Conservation (phyloP, 1,140 invertebrate species). For the Lepidurus packardi region DNA sequence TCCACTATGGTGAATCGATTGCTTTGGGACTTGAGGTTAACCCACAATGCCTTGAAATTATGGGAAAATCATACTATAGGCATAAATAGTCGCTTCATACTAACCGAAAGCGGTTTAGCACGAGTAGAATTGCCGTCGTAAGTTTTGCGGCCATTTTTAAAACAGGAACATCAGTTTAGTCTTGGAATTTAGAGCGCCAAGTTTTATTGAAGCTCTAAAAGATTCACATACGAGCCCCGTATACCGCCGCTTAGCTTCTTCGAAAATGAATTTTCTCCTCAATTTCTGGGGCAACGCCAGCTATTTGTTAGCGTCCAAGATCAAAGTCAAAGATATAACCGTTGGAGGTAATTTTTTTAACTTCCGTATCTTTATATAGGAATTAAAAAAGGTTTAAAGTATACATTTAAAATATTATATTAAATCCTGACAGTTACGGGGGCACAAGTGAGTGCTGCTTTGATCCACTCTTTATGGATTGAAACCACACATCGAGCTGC, state of each 20-base stretch:
- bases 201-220: conserved; percentile 15
- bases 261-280: neutral
- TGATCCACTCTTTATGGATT: conserved; percentile 23
- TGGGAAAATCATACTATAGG: conserved; percentile 8
- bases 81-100: conserved; percentile 19
- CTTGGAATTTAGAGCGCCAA: neutral
- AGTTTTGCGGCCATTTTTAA: neutral
- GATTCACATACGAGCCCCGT: conserved; percentile 23
- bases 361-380: neutral
- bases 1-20: conserved; percentile 3
- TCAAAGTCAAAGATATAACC: conserved; percentile 11
- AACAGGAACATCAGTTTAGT: neutral
- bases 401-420: neutral
- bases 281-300: neutral
- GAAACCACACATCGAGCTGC: neutral
- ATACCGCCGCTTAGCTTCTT: conserved; percentile 11
- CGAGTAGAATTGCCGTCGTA: conserved; percentile 25
- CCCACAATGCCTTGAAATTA: conserved; percentile 19
- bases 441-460: conserved; percentile 8
- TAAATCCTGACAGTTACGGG: neutral
- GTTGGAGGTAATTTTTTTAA: conserved; percentile 25
- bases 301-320: conserved; percentile 28
- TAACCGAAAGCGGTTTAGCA: conserved; percentile 17
- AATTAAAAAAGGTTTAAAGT: too few species aligned
- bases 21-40: conserved; percentile 26